Conservation (phyloP, 2,888 invertebrate species). For the Loripinus fragilis region DNA sequence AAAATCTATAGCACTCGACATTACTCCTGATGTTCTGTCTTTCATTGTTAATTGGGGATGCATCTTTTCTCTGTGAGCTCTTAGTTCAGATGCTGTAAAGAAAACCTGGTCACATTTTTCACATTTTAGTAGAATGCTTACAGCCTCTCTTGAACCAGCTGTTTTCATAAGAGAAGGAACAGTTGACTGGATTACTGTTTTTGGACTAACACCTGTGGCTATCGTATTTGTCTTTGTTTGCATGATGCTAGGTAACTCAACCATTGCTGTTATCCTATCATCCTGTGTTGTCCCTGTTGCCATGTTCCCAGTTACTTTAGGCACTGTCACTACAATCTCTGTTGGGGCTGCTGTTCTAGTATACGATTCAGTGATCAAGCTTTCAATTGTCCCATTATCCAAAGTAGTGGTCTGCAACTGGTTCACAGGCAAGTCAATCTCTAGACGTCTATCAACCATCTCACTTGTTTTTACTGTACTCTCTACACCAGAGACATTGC, state of each 20-base stretch:
- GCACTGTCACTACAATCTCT: not conserved
- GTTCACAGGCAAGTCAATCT: not conserved
- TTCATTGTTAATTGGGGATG: not conserved
- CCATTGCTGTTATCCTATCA: not conserved
- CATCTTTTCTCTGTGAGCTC: not conserved
- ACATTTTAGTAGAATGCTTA: conserved; percentile 13
- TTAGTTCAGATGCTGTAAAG: conserved; percentile 3
- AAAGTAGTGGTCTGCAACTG: not conserved
- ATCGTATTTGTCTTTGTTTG: not conserved
- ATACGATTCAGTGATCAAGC: not conserved
- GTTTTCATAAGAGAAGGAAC: not conserved
- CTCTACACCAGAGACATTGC: not conserved
- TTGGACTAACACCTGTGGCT: not conserved
- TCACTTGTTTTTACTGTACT: not conserved
- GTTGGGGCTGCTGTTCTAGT: not conserved
- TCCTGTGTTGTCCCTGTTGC: not conserved
- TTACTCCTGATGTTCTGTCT: not conserved
- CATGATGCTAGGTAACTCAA: not conserved
- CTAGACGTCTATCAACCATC: not conserved
- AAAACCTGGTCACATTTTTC: conserved; percentile 12
- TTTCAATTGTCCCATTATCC: not conserved
- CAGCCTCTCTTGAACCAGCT: not conserved
- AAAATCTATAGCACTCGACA: not conserved
- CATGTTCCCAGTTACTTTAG: not conserved
- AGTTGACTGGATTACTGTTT: not conserved